Base-by-base conservation (phyloP, 2,113 vertebrate species). In the Plecturocebus donacophilus region DNA sequence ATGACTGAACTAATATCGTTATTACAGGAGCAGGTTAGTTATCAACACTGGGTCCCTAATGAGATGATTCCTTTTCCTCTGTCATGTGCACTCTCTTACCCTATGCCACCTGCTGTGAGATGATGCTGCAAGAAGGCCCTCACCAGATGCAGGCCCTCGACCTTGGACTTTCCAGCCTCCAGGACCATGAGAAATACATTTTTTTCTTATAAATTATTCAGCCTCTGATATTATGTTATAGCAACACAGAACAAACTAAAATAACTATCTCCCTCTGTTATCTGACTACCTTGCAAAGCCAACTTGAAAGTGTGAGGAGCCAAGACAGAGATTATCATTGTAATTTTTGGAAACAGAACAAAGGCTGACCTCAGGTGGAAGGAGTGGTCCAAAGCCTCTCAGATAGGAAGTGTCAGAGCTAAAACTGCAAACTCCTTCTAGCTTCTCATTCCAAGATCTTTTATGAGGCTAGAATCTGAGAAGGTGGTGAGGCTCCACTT, bases 381-480 rank as follows among this genome's bases (percentile, higher is more conserved):
- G n/a, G 42, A 61, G 47, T 56, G 7, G 13, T 82, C 45, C 54
- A 2, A 49, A 23, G 2, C 38, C 52, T 80, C 79, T 40, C 49
- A 52, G 52, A n/a, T 0, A 54, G 3, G 42, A 42, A 23, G 23
- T 4, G 6, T 49, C 19, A 13, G 23, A 23, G 35, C 23, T 20
- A 66, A 64, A n/a, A 52, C 23, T 7, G 4, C 7, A 30, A 30
- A 20, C 6, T 64, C 42, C 13, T 71, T 35, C 45, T 64, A 77
- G 47, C 58, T 21, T 6, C 17, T 83, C 7, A 32, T 32, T 16
- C 47, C 20, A 75, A 73, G 13, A 32, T 42, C 54, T 83, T 82
- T 27, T n/a, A 47, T 11, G 66, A 58, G 35, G 8, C 32, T 7
- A 10, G 70, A 45, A 56, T 68, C 47, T 84, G 80, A 84, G 93